phyloP scores from a whole-genome alignment of 2,113 vertebrate genomes.

The Megaleporinus macrocephalus region DNA sequence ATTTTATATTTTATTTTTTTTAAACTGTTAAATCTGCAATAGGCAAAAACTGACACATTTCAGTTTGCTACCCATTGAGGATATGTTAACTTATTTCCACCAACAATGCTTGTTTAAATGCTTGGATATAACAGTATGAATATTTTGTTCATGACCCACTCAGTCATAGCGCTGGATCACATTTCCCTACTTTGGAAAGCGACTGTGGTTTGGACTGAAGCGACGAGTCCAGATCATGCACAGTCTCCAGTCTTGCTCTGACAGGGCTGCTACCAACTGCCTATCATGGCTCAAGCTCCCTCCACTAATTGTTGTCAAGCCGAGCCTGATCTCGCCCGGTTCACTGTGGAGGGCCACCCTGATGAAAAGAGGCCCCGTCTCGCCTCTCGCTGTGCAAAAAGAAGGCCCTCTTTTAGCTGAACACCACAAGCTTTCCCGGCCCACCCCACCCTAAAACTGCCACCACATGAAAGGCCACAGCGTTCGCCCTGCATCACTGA shows the following conservation, averaged over 20 bases:
- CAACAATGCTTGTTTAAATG: too few relatives aligned
- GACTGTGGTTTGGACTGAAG: slow-evolving; percentile 2
- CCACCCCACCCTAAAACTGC: slow-evolving; percentile 54
- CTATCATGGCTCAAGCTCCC: slow-evolving; percentile 65
- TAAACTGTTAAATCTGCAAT: too few relatives aligned
- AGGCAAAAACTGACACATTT: too few relatives aligned
- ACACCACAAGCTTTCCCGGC: slow-evolving; percentile 61
- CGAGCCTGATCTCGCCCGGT: slow-evolving; percentile 63
- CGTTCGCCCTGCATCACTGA: slow-evolving; percentile 66
- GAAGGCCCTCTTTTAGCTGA: slow-evolving; percentile 58
- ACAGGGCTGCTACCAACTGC: slow-evolving; percentile 50
- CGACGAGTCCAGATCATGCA: slow-evolving; percentile 33
- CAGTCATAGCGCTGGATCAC: not conserved
- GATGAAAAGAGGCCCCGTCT: slow-evolving; percentile 41
- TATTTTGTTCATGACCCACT: not conserved
- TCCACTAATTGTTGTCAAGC: slow-evolving; percentile 78
- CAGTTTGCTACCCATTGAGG: too few relatives aligned
- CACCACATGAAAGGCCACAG: slow-evolving; percentile 73
- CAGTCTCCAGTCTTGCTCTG: slow-evolving; percentile 7
- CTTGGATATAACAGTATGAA: not conserved
- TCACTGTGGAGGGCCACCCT: slow-evolving; percentile 56
- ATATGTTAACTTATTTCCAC: too few relatives aligned
- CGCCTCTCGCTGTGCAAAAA: slow-evolving; percentile 62
- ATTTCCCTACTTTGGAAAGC: slow-evolving; percentile 28
- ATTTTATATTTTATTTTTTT: too few relatives aligned